Base-by-base conservation (phyloP, 2,797 vertebrate species). In the Heterohyrax brucei region DNA sequence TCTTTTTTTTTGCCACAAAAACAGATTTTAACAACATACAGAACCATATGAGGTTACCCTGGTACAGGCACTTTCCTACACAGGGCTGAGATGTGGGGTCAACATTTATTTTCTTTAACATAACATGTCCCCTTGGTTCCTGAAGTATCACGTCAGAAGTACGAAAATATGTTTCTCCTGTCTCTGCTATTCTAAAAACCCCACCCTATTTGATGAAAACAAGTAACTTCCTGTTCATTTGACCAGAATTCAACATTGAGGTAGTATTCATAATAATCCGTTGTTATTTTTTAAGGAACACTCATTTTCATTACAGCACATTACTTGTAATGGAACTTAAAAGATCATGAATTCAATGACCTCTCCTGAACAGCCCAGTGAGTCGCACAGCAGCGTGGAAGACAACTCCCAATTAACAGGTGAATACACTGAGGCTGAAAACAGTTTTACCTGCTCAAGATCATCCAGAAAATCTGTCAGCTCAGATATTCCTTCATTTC, bases 41-140 rank as follows among this genome's bases (percentile, higher is more conserved):
- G 12, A 61, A 61, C 59, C 59, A 61, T 61, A 61, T 28, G 84
- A 97, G 19, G 72, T 70, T 56, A 16, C 9, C 78, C n/a, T n/a
- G 4, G 16, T 22, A 77, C 48, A 61, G 13, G 21, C 10, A 33
- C 21, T 94, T 84, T 86, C 68, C 56, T 87, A 33, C 10, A 12
- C 30, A 61, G 50, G 75, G 24, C 50, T 59, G 82, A 70, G 48
- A 12, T 13, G 16, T 95, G 68, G 33, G 53, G 73, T 62, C 24
- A 81, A 97, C 97, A 68, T 7, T 66, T 72, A 97, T 95, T 93
- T 30, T 85, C 91, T 84, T 86, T 82, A 70, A 95, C 4, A 24
- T 59, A 93, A 75, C 30, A 5, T 56, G 72, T 94, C 79, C 61
- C 85, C 85, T 96, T 78, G 88, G 5, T 75, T 93, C 73, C 93